Evolutionary conservation across 1,140 invertebrate genomes (phyloP), one percentile per base, ranked within the genome.

Genomic region (Coelopa frigida): DNA sequence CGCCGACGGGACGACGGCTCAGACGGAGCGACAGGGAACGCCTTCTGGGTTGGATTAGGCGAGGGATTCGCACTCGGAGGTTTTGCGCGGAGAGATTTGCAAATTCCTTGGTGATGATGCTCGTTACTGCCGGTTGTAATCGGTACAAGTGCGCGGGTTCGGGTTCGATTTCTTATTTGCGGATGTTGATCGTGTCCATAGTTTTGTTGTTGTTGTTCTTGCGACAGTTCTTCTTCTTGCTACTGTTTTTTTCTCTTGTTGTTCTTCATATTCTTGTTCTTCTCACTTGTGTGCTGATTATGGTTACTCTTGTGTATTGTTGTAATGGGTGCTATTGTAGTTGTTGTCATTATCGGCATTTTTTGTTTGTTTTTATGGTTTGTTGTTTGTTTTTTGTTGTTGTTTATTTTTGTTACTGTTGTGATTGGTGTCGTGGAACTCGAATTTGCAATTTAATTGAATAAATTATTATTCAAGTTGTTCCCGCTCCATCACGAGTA

Each of bases 401-500:
- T 50, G 55, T 52, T 48, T 46, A 51, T 50, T 54, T 50, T 49
- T 39, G 42, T 44, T 44, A 44, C 21, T 36, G 14, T 35, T 36
- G 15, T 35, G 10, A 31, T 24, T 27, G 18, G 37, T 54, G n/a
- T n/a, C n/a, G n/a, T n/a, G n/a, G n/a, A n/a, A n/a, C n/a, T n/a
- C n/a, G n/a, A n/a, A n/a, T n/a, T n/a, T n/a, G n/a, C n/a, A n/a
- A n/a, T 55, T 53, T 64, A 68, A 54, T 62, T 65, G 58, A 68
- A 68, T 58, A 68, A 55, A 56, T 68, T 68, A 50, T 55, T 63
- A 61, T 69, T 69, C 57, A 68, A 59, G 55, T 65, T 68, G 52
- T 68, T 68, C 56, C 62, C 65, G 53, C 58, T 70, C 67, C 67
- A 70, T 70, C 67, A 70, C 66, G 67, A 68, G 39, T 70, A 70